Evolutionary conservation across 2,888 invertebrate genomes (phyloP).

Genomic region (Athalia cordata): DNA sequence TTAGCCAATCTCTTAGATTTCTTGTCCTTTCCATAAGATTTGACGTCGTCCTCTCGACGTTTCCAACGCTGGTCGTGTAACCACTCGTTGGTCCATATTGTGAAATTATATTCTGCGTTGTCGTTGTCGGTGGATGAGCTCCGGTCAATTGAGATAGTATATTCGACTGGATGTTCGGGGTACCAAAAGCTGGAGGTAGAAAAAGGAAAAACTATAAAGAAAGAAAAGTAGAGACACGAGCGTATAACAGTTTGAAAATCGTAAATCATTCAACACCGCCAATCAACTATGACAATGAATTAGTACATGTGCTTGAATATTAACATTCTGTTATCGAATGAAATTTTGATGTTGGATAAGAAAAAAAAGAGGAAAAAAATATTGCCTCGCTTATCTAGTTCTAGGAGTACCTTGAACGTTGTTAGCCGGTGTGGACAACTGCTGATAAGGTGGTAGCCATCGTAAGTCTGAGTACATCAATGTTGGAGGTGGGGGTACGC

Average conservation of each 20-base stretch:
- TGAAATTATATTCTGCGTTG: constrained; percentile 71
- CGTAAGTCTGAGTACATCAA: constrained; percentile 77
- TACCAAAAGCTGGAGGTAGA: constrained; percentile 63
- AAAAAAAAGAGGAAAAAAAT: background rate
- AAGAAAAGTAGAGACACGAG: background rate
- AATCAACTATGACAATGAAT: too few species aligned
- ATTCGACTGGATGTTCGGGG: constrained; percentile 70
- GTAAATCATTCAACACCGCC: too few species aligned
- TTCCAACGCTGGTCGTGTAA: constrained; percentile 70
- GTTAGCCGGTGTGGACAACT: constrained; percentile 63
- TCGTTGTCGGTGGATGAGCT: constrained; percentile 64
- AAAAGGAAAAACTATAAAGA: constrained; percentile 13
- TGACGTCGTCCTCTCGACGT: constrained; percentile 76
- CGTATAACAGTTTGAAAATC: background rate
- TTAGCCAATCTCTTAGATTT: constrained; percentile 81
- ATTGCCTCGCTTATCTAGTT: too few species aligned
- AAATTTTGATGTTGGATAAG: background rate
- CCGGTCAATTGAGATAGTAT: constrained; percentile 68
- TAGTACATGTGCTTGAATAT: too few species aligned
- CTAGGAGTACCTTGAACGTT: constrained; percentile 61
- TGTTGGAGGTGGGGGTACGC: constrained; percentile 75
- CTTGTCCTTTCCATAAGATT: constrained; percentile 80
- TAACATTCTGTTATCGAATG: too few species aligned
- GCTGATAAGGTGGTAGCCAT: constrained; percentile 72
- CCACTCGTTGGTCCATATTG: constrained; percentile 71